Percentiles rank a stretch among this genome's conserved stretches.
Conservation (phyloP, 2,797 vertebrate species). For the Eutrigla gurnardus region DNA sequence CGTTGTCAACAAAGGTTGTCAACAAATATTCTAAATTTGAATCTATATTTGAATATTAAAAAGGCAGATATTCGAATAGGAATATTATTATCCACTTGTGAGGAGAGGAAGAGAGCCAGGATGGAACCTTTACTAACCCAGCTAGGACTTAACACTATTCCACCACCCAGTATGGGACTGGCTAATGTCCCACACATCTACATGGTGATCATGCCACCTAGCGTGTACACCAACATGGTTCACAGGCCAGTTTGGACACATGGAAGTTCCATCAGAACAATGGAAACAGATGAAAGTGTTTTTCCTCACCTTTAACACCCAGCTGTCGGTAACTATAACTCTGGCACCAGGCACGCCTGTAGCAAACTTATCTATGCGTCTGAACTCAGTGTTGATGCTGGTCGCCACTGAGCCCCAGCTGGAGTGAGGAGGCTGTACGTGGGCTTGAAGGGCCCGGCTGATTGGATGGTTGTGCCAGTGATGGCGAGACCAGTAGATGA, state of each 20-base stretch:
- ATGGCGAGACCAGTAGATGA: conserved; percentile 88
- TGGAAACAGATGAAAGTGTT: neutral
- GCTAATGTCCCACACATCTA: neutral
- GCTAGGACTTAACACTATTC: too few relatives aligned
- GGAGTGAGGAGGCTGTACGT: conserved; percentile 81
- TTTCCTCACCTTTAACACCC: conserved; percentile 89
- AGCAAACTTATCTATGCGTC: conserved; percentile 94
- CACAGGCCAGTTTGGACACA: neutral
- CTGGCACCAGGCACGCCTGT: conserved; percentile 88
- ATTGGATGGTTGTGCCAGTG: conserved; percentile 90
- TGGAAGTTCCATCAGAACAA: neutral
- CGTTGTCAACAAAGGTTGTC: too few relatives aligned
- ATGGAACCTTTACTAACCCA: too few relatives aligned
- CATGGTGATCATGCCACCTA: conserved; percentile 3
- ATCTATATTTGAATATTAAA: too few relatives aligned
- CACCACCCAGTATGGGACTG: too few relatives aligned
- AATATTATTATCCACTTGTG: too few relatives aligned
- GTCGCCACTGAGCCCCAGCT: conserved; percentile 88
- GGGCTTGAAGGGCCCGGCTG: conserved; percentile 80
- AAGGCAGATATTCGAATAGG: too few relatives aligned
- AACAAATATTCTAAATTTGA: too few relatives aligned
- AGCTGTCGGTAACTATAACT: conserved; percentile 93
- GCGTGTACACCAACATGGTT: neutral
- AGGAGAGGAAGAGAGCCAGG: too few relatives aligned
- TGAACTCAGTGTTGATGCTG: conserved; percentile 92